These are phyloP conservation scores for Muscicapa comitata DNA, from an alignment of 2,797 vertebrate species.

Conservation along the genomic window DNA sequence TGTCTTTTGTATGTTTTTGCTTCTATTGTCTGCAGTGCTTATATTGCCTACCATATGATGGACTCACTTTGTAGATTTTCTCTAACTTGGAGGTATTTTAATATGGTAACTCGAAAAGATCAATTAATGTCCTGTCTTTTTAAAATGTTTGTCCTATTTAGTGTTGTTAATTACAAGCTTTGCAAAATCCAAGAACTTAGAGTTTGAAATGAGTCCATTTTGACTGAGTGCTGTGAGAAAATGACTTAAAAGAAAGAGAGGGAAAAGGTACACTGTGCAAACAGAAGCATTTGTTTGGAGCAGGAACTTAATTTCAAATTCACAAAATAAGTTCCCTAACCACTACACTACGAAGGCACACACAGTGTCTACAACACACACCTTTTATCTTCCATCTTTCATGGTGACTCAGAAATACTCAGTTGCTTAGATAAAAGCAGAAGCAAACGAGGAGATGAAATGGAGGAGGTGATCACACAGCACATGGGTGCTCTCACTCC, in stretches of 20 bases:
- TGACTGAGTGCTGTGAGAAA: not conserved
- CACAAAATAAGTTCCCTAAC: not conserved
- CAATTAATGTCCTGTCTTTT: not conserved
- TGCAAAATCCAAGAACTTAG: not conserved
- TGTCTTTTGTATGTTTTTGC: not conserved
- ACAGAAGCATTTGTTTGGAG: not conserved
- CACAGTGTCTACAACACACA: not conserved
- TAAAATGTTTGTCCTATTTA: not conserved
- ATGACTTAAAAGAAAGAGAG: not conserved
- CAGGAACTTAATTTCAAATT: not conserved
- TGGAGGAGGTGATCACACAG: not conserved
- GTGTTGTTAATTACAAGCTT: not conserved
- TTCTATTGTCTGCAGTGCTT: not conserved
- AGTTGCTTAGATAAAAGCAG: not conserved
- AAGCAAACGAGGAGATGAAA: not conserved
- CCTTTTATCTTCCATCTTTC: not conserved
- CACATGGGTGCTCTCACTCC: not conserved
- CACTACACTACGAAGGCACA: not conserved
- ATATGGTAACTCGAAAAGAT: not conserved
- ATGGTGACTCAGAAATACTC: not conserved
- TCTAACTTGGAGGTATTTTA: not conserved
- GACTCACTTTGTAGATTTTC: not conserved
- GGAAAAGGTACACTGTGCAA: not conserved
- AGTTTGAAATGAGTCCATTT: not conserved
- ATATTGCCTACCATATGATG: not conserved